These are phyloP conservation scores for Protonemura montana DNA, from an alignment of 2,888 invertebrate species.

Conservation along the genomic window DNA sequence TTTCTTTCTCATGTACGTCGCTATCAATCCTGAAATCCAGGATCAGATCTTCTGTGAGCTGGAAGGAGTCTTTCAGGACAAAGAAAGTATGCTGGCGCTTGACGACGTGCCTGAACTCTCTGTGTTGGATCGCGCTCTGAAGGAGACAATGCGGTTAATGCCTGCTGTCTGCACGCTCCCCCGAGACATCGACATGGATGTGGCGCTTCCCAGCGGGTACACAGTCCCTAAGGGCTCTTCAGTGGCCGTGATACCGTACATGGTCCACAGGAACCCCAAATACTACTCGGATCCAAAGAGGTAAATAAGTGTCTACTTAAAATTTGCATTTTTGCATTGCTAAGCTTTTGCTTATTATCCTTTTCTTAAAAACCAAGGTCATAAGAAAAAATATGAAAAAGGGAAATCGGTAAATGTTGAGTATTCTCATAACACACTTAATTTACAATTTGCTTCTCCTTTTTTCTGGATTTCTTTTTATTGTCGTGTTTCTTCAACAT, in stretches of 20 bases:
- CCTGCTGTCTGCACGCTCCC: background rate
- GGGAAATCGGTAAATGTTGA: no score
- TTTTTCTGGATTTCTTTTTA: no score
- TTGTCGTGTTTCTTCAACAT: no score
- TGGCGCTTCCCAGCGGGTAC: background rate
- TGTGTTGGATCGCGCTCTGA: background rate
- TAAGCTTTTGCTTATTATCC: no score
- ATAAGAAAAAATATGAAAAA: no score
- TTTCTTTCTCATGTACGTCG: constrained; percentile 48
- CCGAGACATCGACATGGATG: background rate
- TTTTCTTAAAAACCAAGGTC: no score
- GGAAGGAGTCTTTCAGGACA: background rate
- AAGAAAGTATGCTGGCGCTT: background rate
- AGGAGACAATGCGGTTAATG: background rate
- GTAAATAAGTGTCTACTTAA: no score
- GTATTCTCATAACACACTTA: no score
- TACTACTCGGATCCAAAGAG: background rate
- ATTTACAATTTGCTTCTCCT: no score
- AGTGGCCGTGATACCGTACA: background rate
- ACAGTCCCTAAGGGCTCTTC: background rate
- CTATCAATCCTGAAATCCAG: constrained; percentile 46
- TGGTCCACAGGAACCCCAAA: background rate
- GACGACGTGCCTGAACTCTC: background rate
- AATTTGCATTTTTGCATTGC: no score
- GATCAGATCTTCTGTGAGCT: background rate